Base-by-base conservation (phyloP, 2,797 vertebrate species). In the Myotis planiceps region DNA sequence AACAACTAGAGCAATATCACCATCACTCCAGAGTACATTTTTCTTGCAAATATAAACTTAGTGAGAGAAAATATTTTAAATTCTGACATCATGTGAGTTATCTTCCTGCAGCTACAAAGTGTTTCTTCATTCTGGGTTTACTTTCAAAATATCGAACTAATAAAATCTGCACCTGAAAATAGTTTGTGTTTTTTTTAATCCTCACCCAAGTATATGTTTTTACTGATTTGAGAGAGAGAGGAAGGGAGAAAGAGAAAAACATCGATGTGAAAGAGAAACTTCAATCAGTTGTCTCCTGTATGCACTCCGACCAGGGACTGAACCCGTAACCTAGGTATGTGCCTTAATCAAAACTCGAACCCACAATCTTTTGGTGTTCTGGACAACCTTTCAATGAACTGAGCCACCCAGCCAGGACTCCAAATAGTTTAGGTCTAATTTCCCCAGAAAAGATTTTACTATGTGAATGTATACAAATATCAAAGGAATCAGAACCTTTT, bases 111-210 rank as follows among this genome's bases (percentile, higher is more conserved):
- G 4, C 21, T 81, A 21, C 25, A 76, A 34, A 85, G 29, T 84
- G 23, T 69, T 85, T 82, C 47, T 63, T 68, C 55, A 79, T 88
- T 90, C 47, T 63, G 79, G 6, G 23, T 25, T 88, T 80, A 49
- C 53, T 96, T 90, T 85, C 71, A 96, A 94, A 91, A 80, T 90
- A 93, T 92, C 8, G 34, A 51, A 68, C 63, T 51, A 75, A 75
- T 39, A 96, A 92, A 84, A 90, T 66, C 37, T n/a, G 39, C 8
- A 60, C 47, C 51, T 90, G 23, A 90, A 66, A 47, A 32, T 42
- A 89, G 58, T 58, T 58, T 25, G 23, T 42, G 42, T 14, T 60
- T 14, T 60, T 29, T 29, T 15, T 6, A 60, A 63, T n/a, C 29
- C 29, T 63, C 29, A 63, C 13, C 29, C 29, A n/a, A 63, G 60